Conservation (phyloP, 2,888 invertebrate genomes). For the Cryptocephalus moraei region DNA sequence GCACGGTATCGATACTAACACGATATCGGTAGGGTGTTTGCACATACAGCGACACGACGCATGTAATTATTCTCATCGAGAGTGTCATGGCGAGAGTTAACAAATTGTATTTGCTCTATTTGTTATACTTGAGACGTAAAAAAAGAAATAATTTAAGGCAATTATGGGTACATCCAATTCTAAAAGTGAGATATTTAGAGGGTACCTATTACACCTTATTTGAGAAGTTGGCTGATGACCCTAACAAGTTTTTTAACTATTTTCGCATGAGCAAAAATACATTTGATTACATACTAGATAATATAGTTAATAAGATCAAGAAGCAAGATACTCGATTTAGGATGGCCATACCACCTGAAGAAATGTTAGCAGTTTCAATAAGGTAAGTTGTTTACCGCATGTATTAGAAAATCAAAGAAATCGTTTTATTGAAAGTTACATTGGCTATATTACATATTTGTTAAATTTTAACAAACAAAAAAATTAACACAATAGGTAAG, state of each 20-base stretch:
- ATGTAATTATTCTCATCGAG: too few relatives aligned
- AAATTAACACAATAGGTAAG: too few relatives aligned
- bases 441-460: too few relatives aligned
- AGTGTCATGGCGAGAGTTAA: too few relatives aligned
- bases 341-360: slow-evolving; percentile 3
- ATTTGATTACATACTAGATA: slow-evolving; percentile 1
- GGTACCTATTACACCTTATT: slow-evolving; percentile 4
- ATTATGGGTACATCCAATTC: slow-evolving; percentile 3
- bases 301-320: slow-evolving; percentile 1
- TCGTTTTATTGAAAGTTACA: too few relatives aligned
- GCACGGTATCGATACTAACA: too few relatives aligned
- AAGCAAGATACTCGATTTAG: slow-evolving; percentile 4
- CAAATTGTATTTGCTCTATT: too few relatives aligned
- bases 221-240: slow-evolving; percentile 1
- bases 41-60: too few relatives aligned
- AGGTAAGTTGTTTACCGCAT: too few relatives aligned
- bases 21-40: too few relatives aligned
- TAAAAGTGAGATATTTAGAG: slow-evolving; percentile 1
- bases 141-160: neutral
- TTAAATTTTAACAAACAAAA: too few relatives aligned
- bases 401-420: too few relatives aligned
- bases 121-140: slow-evolving; percentile 1
- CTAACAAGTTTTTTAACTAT: slow-evolving; percentile 6
- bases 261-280: slow-evolving; percentile 5
- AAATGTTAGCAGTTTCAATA: slow-evolving; percentile 3